Conservation (phyloP, 92 coral and sea anemone species). For the Epizoanthus rinbou region DNA sequence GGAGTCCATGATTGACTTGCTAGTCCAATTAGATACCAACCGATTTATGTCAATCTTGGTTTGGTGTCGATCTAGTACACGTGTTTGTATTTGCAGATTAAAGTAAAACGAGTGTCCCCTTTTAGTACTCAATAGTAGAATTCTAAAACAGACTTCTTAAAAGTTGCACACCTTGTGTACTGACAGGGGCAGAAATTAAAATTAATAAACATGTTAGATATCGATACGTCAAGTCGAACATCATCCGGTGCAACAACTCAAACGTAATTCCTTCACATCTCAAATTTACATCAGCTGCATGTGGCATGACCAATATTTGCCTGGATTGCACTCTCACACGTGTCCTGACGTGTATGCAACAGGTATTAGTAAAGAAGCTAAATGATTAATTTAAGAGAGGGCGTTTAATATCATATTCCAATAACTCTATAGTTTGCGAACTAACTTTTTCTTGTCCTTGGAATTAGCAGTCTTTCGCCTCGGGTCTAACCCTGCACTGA, state of each 20-base stretch:
- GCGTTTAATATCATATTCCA: neutral
- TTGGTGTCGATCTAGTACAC: constrained; percentile 7
- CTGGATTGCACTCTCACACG: neutral
- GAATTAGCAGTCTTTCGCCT: neutral
- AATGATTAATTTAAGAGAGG: neutral
- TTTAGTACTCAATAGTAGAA: neutral
- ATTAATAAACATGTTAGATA: neutral
- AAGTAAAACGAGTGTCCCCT: neutral
- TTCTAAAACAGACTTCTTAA: neutral
- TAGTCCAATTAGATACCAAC: neutral
- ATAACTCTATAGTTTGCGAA: neutral
- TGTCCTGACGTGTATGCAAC: neutral
- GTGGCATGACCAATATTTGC: neutral
- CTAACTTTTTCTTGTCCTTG: neutral
- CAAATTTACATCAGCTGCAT: neutral
- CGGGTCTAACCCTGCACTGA: neutral
- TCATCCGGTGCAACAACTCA: neutral
- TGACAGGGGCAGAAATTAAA: neutral
- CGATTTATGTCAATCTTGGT: neutral
- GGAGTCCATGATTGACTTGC: neutral
- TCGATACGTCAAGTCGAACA: too few relatives aligned
- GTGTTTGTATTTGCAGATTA: constrained; percentile 8
- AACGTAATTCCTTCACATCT: neutral
- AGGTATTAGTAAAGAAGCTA: neutral
- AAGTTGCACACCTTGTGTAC: neutral